Evolutionary conservation across 2,113 vertebrate species (phyloP).

Genomic region (Ceyx melanurus): DNA sequence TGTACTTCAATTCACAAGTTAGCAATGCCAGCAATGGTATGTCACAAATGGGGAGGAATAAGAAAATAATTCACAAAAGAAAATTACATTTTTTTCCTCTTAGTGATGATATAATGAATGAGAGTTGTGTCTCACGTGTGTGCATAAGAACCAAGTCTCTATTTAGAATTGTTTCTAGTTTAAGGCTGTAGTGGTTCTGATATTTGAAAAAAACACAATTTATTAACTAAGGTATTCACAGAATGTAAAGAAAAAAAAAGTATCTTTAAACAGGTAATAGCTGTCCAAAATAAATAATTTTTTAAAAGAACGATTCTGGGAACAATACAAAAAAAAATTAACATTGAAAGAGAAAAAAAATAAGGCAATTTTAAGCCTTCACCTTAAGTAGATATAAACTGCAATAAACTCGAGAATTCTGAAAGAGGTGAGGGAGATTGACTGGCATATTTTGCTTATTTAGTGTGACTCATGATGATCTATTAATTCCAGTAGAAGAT

Average conservation of each 20-base stretch:
- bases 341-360: neutral
- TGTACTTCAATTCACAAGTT: neutral
- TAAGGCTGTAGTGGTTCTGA: neutral
- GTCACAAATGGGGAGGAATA: neutral
- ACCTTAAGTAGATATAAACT: neutral
- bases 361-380: neutral
- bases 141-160: neutral
- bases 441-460: neutral
- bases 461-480: neutral
- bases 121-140: rapidly evolving
- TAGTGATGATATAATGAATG: neutral
- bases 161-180: neutral
- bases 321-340: neutral
- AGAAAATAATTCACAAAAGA: neutral
- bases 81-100: neutral
- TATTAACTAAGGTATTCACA: neutral
- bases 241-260: neutral
- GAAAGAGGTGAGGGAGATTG: neutral
- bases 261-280: neutral
- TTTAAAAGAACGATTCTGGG: neutral
- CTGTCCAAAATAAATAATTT: neutral
- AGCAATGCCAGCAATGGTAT: neutral
- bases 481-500: neutral
- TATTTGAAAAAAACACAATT: neutral
- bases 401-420: neutral